A percentile compares a stretch with the other conserved stretches of the same genome.
Evolutionary conservation across 2,888 invertebrate genomes (phyloP).

Genomic region (Dasypogon diadema): DNA sequence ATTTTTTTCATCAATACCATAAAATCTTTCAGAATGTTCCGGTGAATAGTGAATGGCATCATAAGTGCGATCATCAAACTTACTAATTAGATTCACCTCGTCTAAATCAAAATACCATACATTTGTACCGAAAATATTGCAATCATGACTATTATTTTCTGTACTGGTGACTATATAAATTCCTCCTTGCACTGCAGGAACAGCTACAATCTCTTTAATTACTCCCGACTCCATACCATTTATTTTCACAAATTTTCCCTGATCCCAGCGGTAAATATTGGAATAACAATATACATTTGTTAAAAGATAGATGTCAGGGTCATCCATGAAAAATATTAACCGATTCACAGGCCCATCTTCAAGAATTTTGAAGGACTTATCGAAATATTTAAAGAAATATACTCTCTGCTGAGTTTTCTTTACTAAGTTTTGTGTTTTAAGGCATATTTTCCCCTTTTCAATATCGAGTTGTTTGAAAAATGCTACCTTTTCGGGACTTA

Average conservation of each 20-base stretch:
- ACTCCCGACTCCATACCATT: constrained; percentile 68
- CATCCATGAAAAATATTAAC: constrained; percentile 45
- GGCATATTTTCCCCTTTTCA: constrained; percentile 53
- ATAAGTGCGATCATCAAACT: constrained; percentile 61
- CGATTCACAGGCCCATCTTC: constrained; percentile 46
- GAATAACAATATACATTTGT: constrained; percentile 68
- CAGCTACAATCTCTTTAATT: constrained; percentile 68
- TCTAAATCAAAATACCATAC: constrained; percentile 61
- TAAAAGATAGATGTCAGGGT: constrained; percentile 59
- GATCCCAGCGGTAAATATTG: constrained; percentile 68
- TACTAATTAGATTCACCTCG: constrained; percentile 55
- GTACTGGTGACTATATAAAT: constrained; percentile 65
- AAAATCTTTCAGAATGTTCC: constrained; percentile 64
- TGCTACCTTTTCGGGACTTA: not conserved
- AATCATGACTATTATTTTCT: constrained; percentile 57
- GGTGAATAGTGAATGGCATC: constrained; percentile 54
- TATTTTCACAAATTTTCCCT: constrained; percentile 60
- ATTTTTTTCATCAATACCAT: constrained; percentile 60
- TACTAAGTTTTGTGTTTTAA: constrained; percentile 60
- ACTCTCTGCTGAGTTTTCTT: constrained; percentile 65
- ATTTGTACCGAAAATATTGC: constrained; percentile 59
- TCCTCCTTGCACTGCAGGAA: constrained; percentile 59
- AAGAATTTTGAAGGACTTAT: constrained; percentile 62
- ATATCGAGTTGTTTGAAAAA: not conserved
- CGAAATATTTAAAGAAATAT: constrained; percentile 70